phyloP scores from a whole-genome alignment of 92 coral and sea anemone genomes.

The Umimayanthus kanabou region DNA sequence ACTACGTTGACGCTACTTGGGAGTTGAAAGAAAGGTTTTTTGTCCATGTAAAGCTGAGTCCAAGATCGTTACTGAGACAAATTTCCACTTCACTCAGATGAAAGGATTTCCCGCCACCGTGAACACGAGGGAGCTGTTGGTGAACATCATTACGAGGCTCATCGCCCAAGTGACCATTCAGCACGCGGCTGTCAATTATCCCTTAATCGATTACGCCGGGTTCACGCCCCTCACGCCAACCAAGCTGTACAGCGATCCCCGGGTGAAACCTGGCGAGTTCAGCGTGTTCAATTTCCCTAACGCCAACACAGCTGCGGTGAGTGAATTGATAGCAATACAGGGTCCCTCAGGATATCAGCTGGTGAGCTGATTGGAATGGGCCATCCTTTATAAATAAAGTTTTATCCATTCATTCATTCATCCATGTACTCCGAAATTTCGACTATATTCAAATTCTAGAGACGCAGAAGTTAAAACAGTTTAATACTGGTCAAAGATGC shows the following conservation, averaged over 20 bases:
- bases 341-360: too few relatives aligned
- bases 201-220: background rate
- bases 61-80: background rate
- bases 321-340: background rate
- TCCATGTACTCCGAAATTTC: too few relatives aligned
- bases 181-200: background rate
- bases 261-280: background rate
- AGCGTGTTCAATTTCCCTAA: conserved; percentile 4
- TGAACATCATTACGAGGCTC: background rate
- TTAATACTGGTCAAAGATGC: too few relatives aligned
- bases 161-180: background rate
- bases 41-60: too few relatives aligned
- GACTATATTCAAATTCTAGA: too few relatives aligned
- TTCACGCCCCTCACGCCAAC: conserved; percentile 2
- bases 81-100: background rate
- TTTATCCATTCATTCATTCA: too few relatives aligned
- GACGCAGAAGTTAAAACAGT: too few relatives aligned
- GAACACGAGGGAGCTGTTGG: background rate
- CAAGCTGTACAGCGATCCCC: conserved; percentile 4
- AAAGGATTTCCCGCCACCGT: background rate
- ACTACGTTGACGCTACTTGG: too few relatives aligned
- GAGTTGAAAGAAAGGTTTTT: too few relatives aligned
- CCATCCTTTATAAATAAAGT: too few relatives aligned
- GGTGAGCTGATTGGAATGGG: too few relatives aligned
- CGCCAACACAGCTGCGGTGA: background rate